Percentiles rank a stretch among this genome's conserved stretches.
phyloP scores from a whole-genome alignment of 2,797 vertebrate genomes.

The Smutsia gigantea region DNA sequence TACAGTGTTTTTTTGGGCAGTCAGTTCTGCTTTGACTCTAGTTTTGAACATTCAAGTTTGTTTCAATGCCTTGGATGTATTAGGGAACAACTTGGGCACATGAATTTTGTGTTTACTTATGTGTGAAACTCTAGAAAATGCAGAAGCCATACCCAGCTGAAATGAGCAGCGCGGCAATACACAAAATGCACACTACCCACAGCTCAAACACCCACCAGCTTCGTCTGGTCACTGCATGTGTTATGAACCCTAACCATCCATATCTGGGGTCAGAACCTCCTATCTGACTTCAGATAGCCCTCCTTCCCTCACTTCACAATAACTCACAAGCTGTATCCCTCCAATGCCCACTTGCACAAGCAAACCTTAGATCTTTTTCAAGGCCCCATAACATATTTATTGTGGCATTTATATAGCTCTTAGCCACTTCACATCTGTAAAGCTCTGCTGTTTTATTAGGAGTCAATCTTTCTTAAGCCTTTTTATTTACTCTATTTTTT shows the following conservation, averaged over 20 bases:
- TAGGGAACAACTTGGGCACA: background rate
- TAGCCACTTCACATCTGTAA: background rate
- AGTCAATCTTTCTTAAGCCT: background rate
- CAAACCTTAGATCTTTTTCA: background rate
- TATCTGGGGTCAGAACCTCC: background rate
- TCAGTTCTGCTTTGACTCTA: background rate
- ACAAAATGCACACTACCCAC: background rate
- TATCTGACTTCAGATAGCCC: background rate
- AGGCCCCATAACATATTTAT: background rate
- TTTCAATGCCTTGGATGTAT: background rate
- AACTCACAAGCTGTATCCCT: background rate
- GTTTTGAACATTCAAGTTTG: slow-evolving; percentile 47
- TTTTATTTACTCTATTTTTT: background rate
- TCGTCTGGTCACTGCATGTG: background rate
- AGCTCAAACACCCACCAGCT: background rate
- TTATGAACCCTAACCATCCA: background rate
- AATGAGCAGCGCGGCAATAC: background rate
- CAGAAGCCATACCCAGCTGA: background rate
- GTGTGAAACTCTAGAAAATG: background rate
- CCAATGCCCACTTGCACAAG: background rate
- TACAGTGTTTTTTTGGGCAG: background rate
- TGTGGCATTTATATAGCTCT: background rate
- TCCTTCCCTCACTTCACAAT: background rate
- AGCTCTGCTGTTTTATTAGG: background rate
- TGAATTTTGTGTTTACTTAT: slow-evolving; percentile 10